Base-by-base conservation (phyloP, 1,140 invertebrate genomes). In the Macrotrachela quadricornifera region DNA sequence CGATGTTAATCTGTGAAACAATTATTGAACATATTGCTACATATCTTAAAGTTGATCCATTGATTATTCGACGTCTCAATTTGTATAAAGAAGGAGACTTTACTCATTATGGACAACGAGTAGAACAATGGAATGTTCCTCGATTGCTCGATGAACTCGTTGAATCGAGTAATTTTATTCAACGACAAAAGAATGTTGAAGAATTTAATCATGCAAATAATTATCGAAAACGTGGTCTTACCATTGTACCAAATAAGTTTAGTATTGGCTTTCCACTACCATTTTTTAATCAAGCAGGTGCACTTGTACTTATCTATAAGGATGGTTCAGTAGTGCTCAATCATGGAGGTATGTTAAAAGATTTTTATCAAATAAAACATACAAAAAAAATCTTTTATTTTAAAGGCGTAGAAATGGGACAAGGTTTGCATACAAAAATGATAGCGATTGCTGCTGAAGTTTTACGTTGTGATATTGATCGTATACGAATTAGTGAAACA, bases 331-430 rank as follows among this genome's bases (percentile, higher is more conserved):
- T 94, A 8, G 71, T 94, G 3, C 61, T 95, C 14, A 78, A 78
- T 30, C 86, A 92, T 64, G 84, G 83, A 43, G 88, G 87, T 15
- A n/a, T n/a, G n/a, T n/a, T n/a, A n/a, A n/a, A n/a, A n/a, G n/a
- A n/a, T n/a, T n/a, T n/a, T n/a, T n/a, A n/a, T n/a, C n/a, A n/a
- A n/a, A n/a, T n/a, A n/a, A n/a, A n/a, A n/a, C n/a, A n/a, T n/a
- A n/a, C n/a, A n/a, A n/a, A n/a, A n/a, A n/a, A n/a, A n/a, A n/a
- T n/a, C n/a, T n/a, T n/a, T n/a, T n/a, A n/a, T n/a, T n/a, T n/a
- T n/a, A n/a, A n/a, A n/a, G n/a, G n/a, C n/a, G 80, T 80, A n/a
- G 88, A 95, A 74, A 94, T 94, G 81, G 90, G 90, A 0, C 88
- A 94, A 71, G 90, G 88, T 1, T 69, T 94, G 0, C 82, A 92